A percentile compares a stretch with the other conserved stretches of the same genome.
Conservation (phyloP, 1,140 invertebrate species). For the Nasonia vitripennis region DNA sequence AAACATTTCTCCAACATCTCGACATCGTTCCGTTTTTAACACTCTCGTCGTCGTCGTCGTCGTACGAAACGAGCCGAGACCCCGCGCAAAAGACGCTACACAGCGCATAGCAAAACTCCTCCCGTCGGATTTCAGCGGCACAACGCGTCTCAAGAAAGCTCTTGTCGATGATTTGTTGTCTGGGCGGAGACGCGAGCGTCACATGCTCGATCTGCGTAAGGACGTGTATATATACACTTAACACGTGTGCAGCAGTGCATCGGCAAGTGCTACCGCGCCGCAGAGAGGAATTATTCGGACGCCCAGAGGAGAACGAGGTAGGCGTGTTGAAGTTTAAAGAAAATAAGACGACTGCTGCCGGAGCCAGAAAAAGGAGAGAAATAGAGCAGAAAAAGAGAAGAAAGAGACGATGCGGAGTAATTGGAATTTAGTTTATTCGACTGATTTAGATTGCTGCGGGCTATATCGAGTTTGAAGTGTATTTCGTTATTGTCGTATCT, state of each 20-base stretch:
- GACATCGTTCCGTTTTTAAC: not conserved
- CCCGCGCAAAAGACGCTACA: not conserved
- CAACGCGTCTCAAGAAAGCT: not conserved
- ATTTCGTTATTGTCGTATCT: too few relatives aligned
- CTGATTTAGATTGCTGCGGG: slow-evolving; percentile 27
- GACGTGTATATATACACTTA: slow-evolving; percentile 55
- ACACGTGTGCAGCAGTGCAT: slow-evolving; percentile 26
- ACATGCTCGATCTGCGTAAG: slow-evolving; percentile 64
- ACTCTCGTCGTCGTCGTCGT: not conserved
- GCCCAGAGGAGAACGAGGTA: slow-evolving; percentile 59
- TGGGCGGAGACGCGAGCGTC: slow-evolving; percentile 65
- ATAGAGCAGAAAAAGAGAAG: not conserved
- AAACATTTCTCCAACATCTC: not conserved
- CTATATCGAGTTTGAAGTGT: not conserved
- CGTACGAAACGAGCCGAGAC: not conserved
- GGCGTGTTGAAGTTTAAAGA: slow-evolving; percentile 59
- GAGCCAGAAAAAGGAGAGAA: slow-evolving; percentile 52
- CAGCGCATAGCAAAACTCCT: slow-evolving; percentile 10
- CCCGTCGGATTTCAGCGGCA: slow-evolving; percentile 24
- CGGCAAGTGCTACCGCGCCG: slow-evolving; percentile 23
- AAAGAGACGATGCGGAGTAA: slow-evolving; percentile 4
- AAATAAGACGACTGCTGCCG: slow-evolving; percentile 48
- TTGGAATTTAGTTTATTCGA: slow-evolving; percentile 45
- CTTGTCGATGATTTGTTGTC: slow-evolving; percentile 71
- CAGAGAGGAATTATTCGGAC: slow-evolving; percentile 59